Percentiles rank a stretch among this genome's conserved stretches.
Conservation (phyloP, 2,797 vertebrate genomes). For the Glyptemys insculpta region DNA sequence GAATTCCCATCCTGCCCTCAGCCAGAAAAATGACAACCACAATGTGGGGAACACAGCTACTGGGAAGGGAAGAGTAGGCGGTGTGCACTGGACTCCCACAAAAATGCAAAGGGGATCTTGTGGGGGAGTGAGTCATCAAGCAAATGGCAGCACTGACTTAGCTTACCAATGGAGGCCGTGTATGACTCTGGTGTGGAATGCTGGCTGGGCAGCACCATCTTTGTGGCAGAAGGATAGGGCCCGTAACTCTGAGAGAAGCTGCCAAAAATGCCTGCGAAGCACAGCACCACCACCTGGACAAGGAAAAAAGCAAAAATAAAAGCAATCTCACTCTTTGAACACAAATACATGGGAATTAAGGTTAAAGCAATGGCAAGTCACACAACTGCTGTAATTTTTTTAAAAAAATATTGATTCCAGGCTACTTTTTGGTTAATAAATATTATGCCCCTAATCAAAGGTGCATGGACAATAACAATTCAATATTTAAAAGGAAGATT, state of each 20-base stretch:
- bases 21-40: neutral
- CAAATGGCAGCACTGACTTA: neutral
- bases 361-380: neutral
- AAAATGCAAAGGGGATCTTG: neutral
- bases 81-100: neutral
- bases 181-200: slow-evolving; percentile 89
- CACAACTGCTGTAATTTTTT: neutral
- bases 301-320: slow-evolving; percentile 2
- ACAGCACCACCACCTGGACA: slow-evolving; percentile 91
- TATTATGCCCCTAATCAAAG: neutral
- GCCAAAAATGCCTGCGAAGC: slow-evolving; percentile 93
- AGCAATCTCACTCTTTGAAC: neutral
- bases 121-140: neutral
- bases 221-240: slow-evolving; percentile 88
- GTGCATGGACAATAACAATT: neutral
- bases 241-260: slow-evolving; percentile 91
- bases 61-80: neutral
- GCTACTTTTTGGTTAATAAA: neutral
- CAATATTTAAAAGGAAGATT: neutral
- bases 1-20: neutral
- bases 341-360: accelerated
- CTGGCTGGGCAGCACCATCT: slow-evolving; percentile 85
- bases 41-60: neutral
- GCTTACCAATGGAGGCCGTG: slow-evolving; percentile 86
- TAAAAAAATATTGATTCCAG: neutral